phyloP scores from a whole-genome alignment of 2,113 vertebrate genomes.

The Vidua macroura region DNA sequence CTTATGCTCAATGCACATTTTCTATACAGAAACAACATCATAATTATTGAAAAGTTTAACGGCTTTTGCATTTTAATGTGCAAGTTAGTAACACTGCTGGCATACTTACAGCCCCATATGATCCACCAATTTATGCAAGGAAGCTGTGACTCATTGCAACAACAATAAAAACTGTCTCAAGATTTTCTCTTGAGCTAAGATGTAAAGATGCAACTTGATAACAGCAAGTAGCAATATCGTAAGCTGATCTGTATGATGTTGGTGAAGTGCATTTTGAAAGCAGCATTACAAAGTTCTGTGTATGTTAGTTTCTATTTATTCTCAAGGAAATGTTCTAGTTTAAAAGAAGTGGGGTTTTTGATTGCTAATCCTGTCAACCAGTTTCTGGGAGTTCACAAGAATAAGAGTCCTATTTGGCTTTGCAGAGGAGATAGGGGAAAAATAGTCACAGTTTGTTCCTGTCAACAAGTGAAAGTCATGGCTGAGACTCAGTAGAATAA shows the following conservation, averaged over 20 bases:
- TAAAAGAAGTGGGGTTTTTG: not conserved
- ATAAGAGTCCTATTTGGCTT: not conserved
- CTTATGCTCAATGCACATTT: not conserved
- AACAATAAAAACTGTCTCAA: not conserved
- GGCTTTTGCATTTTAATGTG: not conserved
- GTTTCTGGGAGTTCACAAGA: not conserved
- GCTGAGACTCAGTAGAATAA: not conserved
- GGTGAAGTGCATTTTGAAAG: not conserved
- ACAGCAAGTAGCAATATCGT: not conserved
- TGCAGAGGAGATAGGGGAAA: not conserved
- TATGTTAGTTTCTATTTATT: not conserved
- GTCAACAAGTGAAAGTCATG: not conserved
- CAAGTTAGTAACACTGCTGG: not conserved
- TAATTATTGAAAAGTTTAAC: not conserved
- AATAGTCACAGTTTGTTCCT: not conserved
- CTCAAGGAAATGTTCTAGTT: not conserved
- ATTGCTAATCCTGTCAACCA: not conserved
- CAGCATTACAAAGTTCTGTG: not conserved
- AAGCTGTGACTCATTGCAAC: not conserved
- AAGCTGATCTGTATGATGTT: not conserved
- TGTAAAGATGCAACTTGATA: not conserved
- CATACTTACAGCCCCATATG: not conserved
- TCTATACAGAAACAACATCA: not conserved
- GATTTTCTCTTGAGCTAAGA: not conserved
- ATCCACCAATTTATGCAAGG: not conserved